Evolutionary conservation across 1,140 invertebrate species (phyloP), one percentile per base, ranked within the genome.

Genomic region (Cherax quadricarinatus): DNA sequence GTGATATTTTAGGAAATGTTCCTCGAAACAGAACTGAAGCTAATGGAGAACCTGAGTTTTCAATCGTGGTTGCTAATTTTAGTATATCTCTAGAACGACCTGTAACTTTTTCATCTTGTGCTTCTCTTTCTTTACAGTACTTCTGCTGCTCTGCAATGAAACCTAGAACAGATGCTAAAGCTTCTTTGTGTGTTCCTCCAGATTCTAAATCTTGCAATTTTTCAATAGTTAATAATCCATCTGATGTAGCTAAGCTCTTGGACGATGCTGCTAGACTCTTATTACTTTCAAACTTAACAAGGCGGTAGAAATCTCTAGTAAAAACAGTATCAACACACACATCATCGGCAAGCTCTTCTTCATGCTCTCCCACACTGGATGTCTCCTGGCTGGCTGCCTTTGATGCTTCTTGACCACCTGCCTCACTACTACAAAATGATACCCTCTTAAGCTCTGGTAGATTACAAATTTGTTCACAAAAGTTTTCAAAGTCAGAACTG

Each of bases 141-240:
- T 97, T 97, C 94, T 97, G 97, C 94, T 97, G 97, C 93, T 97
- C 97, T 6, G 97, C 97, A 91, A 97, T 97, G 94, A 97, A 97
- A 70, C 96, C 96, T 2, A 97, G 94, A 3, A 97, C 97, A 94
- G 96, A 97, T 93, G 97, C 97, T 24, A 97, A 94, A 0, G 97
- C 96, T 94, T 96, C 96, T 94, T 97, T 97, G 48, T 96, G 95
- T 70, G 79, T 81, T 73, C 89, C 79, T 79, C 88, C 62, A 66
- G 84, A 57, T 57, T 94, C 90, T 60, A 93, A 82, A 57, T 93
- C 87, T 91, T 94, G 93, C 21, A 93, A 62, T 30, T 89, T 93
- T 57, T 91, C 93, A 53, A 89, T 82, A 70, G 93, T 93, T 62
- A 93, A 88, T 4, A 92, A 66, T 53, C 88, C 92, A n/a, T 93